These are phyloP conservation scores for Simalia tracyae DNA, from an alignment of 2,797 vertebrate genomes.

Conservation along the genomic window DNA sequence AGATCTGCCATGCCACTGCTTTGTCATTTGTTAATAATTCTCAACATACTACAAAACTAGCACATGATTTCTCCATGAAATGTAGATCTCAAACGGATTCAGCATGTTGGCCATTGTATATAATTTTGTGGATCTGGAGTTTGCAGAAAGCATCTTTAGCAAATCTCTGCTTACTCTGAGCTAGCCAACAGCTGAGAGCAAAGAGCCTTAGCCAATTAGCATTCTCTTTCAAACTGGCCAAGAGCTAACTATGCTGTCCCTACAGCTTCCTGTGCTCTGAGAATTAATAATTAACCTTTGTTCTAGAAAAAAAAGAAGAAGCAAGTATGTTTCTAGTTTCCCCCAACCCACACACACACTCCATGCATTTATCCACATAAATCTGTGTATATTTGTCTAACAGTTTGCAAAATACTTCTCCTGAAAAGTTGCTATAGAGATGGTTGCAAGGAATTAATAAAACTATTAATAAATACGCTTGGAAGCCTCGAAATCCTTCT, in stretches of 20 bases:
- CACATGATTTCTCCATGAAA: background rate
- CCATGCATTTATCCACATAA: background rate
- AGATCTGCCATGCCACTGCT: background rate
- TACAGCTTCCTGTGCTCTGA: background rate
- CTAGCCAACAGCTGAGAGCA: background rate
- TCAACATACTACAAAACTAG: background rate
- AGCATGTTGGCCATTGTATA: background rate
- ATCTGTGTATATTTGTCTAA: background rate
- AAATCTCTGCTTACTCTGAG: background rate
- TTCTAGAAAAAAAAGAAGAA: background rate
- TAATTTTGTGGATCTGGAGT: background rate
- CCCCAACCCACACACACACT: background rate
- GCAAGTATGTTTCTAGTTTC: background rate
- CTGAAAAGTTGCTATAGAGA: background rate
- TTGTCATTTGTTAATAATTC: background rate
- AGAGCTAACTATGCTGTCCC: background rate
- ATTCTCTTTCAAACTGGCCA: background rate
- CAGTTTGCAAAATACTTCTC: background rate
- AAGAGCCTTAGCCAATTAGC: background rate
- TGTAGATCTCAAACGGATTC: background rate
- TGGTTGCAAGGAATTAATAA: background rate
- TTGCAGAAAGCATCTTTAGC: background rate
- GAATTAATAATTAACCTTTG: background rate
- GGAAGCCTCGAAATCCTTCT: background rate
- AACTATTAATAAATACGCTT: background rate